Percentiles rank a stretch among this genome's conserved stretches.
Conservation (phyloP, 1,140 invertebrate species). For the Cydia pomonella region DNA sequence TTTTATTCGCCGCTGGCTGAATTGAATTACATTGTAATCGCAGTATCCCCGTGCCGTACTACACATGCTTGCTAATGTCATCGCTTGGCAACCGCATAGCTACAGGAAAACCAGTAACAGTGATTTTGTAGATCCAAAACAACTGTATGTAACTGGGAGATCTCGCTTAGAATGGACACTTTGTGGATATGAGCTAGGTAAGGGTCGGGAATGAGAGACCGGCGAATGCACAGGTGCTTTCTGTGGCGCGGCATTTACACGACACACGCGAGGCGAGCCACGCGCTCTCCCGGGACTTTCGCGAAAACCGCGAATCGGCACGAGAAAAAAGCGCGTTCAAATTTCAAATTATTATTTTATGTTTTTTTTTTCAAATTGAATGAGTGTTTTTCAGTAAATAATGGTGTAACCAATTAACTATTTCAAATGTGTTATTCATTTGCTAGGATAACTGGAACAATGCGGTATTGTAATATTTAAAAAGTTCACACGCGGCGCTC, state of each 20-base stretch:
- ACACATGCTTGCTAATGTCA: background rate
- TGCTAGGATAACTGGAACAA: slow-evolving; percentile 20
- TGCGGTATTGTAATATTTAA: slow-evolving; percentile 35
- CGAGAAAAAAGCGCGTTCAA: slow-evolving; percentile 35
- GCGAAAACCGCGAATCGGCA: slow-evolving; percentile 34
- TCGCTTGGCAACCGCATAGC: background rate
- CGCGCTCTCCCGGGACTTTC: slow-evolving; percentile 41
- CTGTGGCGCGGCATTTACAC: slow-evolving; percentile 61
- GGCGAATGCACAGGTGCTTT: slow-evolving; percentile 48
- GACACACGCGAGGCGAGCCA: slow-evolving; percentile 57
- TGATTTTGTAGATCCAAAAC: background rate
- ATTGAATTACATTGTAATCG: slow-evolving; percentile 35
- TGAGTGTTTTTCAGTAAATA: background rate
- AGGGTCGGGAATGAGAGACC: background rate
- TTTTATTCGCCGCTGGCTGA: slow-evolving; percentile 12
- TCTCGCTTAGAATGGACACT: slow-evolving; percentile 36
- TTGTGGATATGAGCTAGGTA: background rate
- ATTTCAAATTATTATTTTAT: background rate
- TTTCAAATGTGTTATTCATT: slow-evolving; percentile 11
- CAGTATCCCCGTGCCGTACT: slow-evolving; percentile 58
- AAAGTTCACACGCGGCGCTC: slow-evolving; percentile 36
- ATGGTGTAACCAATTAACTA: background rate
- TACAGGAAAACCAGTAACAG: background rate
- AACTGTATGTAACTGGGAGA: background rate
- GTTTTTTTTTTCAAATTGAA: background rate